Evolutionary conservation across 2,797 vertebrate genomes (phyloP), one percentile per base, ranked within the genome.

Genomic region (Oryzias sinensis): DNA sequence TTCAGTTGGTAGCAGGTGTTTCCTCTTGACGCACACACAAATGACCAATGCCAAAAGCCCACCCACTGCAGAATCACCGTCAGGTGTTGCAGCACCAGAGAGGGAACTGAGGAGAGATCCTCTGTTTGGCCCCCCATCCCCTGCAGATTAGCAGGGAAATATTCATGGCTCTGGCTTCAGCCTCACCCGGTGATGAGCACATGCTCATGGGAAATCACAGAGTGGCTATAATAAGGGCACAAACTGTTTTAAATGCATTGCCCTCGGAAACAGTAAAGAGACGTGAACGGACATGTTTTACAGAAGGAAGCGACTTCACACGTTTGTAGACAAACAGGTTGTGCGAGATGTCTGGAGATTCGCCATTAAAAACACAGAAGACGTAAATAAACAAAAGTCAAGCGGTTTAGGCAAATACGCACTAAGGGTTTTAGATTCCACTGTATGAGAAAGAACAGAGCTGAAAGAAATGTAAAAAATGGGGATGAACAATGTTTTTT

Each of bases 131-230:
- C 62, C 11, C 69, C 17, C 40, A 74, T 62, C 57, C 62, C 49
- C 27, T 74, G 68, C 53, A 64, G 80, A 85, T 76, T 79, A 85
- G 63, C 9, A 11, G 60, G 59, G 75, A 72, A 14, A 74, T 68
- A 72, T 65, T 68, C 41, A 17, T 13, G 46, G 47, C 59, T 49
- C 41, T 15, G 62, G 62, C 60, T 61, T 63, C n/a, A 68, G 62
- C 56, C 65, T 80, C 47, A 59, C 16, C 64, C 49, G 59, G 63
- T 75, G 74, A 77, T 78, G 56, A 73, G 53, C 67, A 65, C 41
- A 43, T 59, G 43, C 52, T 43, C 33, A 64, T 49, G 18, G 22
- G 25, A 65, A 54, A 40, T 65, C 18, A 24, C 53, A 47, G 46
- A 56, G 33, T 1, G 16, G 6, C 41, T 18, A 3, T 49, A 53